Percentiles rank a stretch among this genome's conserved stretches.
Conservation (phyloP, 1,140 invertebrate species). For the Reticulitermes speratus region DNA sequence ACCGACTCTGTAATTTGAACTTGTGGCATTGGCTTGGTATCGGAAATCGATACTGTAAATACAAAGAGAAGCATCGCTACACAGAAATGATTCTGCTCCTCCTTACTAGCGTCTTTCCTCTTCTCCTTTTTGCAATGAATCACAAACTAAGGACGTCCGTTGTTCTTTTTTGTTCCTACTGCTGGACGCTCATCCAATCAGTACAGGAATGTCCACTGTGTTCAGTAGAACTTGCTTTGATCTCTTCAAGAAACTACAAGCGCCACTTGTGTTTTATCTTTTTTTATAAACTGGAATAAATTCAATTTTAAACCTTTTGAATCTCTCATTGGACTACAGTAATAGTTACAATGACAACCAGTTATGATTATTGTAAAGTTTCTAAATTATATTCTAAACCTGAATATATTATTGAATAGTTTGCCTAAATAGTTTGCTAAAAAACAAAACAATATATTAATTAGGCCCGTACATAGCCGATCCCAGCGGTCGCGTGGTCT, state of each 20-base stretch:
- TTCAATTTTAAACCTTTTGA: too few relatives aligned
- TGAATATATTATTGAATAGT: too few relatives aligned
- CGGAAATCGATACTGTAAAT: slow-evolving; percentile 24
- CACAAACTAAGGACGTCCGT: neutral
- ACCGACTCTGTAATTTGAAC: slow-evolving; percentile 14
- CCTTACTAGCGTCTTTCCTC: neutral
- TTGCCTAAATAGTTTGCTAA: too few relatives aligned
- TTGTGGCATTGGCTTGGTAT: slow-evolving; percentile 16
- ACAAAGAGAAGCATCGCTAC: neutral
- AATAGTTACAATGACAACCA: too few relatives aligned
- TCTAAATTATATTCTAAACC: too few relatives aligned
- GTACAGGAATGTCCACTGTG: neutral
- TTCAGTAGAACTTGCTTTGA: neutral
- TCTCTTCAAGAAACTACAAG: neutral
- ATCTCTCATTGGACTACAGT: too few relatives aligned
- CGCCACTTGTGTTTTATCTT: too few relatives aligned
- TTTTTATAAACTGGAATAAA: too few relatives aligned
- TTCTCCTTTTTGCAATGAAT: neutral
- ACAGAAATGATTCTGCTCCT: neutral
- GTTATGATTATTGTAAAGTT: too few relatives aligned
- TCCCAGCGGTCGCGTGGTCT: too few relatives aligned
- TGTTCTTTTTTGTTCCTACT: neutral
- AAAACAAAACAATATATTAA: too few relatives aligned
- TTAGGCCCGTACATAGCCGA: too few relatives aligned
- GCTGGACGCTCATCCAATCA: neutral